Percentiles rank a stretch among this genome's conserved stretches.
Evolutionary conservation across 1,140 invertebrate species (phyloP).

Genomic region (Drosophila jambulina): DNA sequence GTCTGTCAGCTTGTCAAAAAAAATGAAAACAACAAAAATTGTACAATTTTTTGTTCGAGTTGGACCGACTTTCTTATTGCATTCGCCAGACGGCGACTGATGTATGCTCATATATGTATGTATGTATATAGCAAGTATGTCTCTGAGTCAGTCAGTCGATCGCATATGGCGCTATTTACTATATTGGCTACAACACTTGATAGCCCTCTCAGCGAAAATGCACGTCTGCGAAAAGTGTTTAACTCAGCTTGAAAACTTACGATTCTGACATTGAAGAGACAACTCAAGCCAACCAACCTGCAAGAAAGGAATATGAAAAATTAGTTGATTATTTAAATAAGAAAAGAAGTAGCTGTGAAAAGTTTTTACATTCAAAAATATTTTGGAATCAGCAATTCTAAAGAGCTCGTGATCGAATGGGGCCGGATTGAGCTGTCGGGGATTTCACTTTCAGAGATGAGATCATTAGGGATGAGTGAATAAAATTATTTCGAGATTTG

Average conservation of each 20-base stretch:
- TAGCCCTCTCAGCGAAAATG: conserved; percentile 64
- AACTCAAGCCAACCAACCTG: conserved; percentile 37
- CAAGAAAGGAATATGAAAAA: conserved; percentile 9
- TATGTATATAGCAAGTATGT: conserved; percentile 11
- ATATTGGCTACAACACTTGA: conserved; percentile 43
- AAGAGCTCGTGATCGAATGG: neutral
- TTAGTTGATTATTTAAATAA: conserved; percentile 20
- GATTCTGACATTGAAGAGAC: conserved; percentile 14
- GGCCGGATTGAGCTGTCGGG: neutral
- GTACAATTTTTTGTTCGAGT: conserved; percentile 31
- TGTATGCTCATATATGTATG: neutral
- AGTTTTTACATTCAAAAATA: neutral
- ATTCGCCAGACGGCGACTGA: conserved; percentile 54
- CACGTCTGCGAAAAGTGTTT: conserved; percentile 64
- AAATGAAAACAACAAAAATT: conserved; percentile 10
- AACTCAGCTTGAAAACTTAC: conserved; percentile 43
- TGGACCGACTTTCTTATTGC: conserved; percentile 48
- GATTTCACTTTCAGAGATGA: conserved; percentile 28
- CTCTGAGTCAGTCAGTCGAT: conserved; percentile 40
- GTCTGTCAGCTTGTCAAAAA: conserved; percentile 54
- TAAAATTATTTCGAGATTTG: neutral
- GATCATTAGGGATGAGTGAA: conserved; percentile 12
- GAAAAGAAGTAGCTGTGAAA: conserved; percentile 10
- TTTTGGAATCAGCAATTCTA: conserved; percentile 3
- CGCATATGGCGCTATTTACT: conserved; percentile 58